Evolutionary conservation across 2,888 invertebrate genomes (phyloP).

Genomic region (Orchestes rusci): DNA sequence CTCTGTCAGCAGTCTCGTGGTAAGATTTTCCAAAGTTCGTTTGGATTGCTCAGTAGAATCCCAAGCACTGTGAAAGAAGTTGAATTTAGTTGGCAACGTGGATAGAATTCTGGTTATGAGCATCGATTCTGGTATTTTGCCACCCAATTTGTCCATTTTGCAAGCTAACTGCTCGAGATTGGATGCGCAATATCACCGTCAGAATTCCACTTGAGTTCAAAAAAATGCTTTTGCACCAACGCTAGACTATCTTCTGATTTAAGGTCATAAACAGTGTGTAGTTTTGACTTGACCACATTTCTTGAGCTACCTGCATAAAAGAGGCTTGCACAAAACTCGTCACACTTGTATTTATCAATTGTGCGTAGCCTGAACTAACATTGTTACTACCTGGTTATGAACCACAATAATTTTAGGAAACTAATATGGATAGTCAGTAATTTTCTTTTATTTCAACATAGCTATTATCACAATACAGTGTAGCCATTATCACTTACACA

Average conservation of each 20-base stretch:
- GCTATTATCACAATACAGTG: no score
- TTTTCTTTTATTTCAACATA: no score
- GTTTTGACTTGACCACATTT: neutral
- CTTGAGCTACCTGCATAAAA: slow-evolving; percentile 1
- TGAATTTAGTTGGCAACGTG: neutral
- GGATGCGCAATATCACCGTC: slow-evolving; percentile 1
- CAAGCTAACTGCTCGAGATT: neutral
- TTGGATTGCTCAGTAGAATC: slow-evolving; percentile 1
- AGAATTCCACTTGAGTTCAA: neutral
- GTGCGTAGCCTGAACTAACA: no score
- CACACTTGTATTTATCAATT: no score
- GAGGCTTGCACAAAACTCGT: no score
- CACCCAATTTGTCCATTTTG: neutral
- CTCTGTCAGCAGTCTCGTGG: slow-evolving; percentile 1
- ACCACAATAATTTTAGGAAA: no score
- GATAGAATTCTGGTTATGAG: neutral
- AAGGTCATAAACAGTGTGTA: slow-evolving; percentile 1
- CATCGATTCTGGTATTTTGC: neutral
- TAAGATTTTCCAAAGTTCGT: neutral
- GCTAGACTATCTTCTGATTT: neutral
- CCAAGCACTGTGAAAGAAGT: slow-evolving; percentile 1
- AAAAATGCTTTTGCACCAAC: neutral
- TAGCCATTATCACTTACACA: no score
- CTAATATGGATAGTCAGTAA: no score
- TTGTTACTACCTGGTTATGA: no score